phyloP scores from a whole-genome alignment of 2,797 vertebrate genomes.

The Oreortyx pictus region DNA sequence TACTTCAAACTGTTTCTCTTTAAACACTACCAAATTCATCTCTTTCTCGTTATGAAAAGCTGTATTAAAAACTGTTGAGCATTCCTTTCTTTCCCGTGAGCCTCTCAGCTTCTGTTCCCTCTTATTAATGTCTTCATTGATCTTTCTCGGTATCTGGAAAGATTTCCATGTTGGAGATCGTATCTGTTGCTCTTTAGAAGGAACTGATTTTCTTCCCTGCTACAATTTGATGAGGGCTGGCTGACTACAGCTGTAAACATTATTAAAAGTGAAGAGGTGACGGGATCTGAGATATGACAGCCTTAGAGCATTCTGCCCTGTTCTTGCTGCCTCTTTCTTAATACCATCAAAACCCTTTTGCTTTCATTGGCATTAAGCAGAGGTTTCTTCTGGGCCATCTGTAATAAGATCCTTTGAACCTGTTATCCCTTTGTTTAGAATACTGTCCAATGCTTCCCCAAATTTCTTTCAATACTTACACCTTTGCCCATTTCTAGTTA shows the following conservation, averaged over 20 bases:
- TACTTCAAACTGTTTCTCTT: neutral
- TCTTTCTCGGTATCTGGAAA: constrained; percentile 1
- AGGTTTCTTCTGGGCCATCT: neutral
- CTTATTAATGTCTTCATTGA: constrained; percentile 13
- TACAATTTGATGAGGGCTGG: neutral
- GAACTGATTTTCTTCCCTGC: neutral
- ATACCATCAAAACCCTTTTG: neutral
- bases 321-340: neutral
- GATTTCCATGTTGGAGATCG: neutral
- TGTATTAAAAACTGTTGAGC: neutral
- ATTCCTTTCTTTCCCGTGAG: neutral
- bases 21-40: neutral
- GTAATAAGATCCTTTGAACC: neutral
- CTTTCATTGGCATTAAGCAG: neutral
- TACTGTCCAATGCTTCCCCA: neutral
- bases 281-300: neutral
- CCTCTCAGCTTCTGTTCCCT: constrained; percentile 1
- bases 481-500: neutral
- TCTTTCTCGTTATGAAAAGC: neutral
- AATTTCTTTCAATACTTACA: neutral
- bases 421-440: neutral
- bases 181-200: neutral
- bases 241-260: neutral
- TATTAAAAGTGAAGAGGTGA: neutral
- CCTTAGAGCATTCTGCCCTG: neutral